Conservation (phyloP, 1,140 invertebrate species). For the Drosophila saltans region DNA sequence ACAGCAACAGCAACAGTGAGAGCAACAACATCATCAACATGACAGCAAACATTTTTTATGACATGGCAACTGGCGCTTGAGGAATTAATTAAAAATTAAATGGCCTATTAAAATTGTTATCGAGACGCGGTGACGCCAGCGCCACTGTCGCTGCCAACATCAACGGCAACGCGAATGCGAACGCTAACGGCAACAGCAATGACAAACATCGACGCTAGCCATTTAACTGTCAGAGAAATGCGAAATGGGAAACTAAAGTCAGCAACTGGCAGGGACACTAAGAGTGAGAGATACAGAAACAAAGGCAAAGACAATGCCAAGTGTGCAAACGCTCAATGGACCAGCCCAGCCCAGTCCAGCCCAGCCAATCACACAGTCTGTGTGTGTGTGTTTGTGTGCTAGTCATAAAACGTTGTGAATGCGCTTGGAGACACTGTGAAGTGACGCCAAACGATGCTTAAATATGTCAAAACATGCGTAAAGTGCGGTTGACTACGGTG, state of each 20-base stretch:
- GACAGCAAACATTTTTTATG: constrained; percentile 75
- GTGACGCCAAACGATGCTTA: constrained; percentile 66
- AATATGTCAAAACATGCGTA: constrained; percentile 77
- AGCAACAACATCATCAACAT: constrained; percentile 48
- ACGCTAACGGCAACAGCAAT: constrained; percentile 10
- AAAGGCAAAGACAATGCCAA: neutral
- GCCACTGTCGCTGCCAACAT: constrained; percentile 13
- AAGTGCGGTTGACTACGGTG: constrained; percentile 37
- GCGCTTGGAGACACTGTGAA: constrained; percentile 54
- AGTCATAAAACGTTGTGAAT: constrained; percentile 69
- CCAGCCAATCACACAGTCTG: constrained; percentile 8
- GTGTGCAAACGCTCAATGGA: constrained; percentile 41
- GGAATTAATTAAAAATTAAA: constrained; percentile 81
- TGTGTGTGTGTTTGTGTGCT: constrained; percentile 18
- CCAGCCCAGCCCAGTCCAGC: neutral
- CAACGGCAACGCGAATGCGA: neutral
- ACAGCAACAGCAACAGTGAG: neutral
- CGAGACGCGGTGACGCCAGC: constrained; percentile 68
- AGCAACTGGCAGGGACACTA: constrained; percentile 20
- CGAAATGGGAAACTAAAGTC: constrained; percentile 58
- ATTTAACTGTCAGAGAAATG: constrained; percentile 26
- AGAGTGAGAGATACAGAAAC: constrained; percentile 8
- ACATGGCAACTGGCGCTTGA: constrained; percentile 79
- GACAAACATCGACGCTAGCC: constrained; percentile 13
- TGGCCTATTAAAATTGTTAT: constrained; percentile 81